Evolutionary conservation across 2,113 vertebrate species (phyloP).

Genomic region (Tragulus kanchil): DNA sequence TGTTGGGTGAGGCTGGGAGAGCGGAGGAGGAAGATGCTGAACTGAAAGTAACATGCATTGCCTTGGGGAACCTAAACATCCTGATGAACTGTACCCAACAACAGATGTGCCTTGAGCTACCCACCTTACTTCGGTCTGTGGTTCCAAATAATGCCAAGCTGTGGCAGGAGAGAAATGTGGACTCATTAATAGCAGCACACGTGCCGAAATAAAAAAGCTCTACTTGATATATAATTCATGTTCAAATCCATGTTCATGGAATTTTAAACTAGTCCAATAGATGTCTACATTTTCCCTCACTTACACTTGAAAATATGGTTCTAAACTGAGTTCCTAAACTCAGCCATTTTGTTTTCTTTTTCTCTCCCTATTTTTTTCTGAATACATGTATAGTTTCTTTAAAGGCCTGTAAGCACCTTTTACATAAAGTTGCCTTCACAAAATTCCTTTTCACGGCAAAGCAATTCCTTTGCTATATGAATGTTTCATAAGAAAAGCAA

Average conservation of each 20-base stretch:
- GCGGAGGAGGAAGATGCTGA: not conserved
- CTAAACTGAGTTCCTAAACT: constrained; percentile 44
- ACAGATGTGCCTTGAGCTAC: not conserved
- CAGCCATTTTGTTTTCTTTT: not conserved
- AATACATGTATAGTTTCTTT: constrained; percentile 27
- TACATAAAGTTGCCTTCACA: constrained; percentile 62
- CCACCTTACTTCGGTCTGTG: constrained; percentile 22
- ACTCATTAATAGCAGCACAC: not conserved
- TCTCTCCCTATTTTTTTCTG: too few relatives aligned
- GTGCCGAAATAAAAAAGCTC: not conserved
- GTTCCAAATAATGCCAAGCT: constrained; percentile 36
- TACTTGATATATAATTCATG: constrained; percentile 33
- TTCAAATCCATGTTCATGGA: not conserved
- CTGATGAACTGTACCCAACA: not conserved
- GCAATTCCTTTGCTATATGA: constrained; percentile 63
- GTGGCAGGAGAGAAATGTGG: constrained; percentile 22
- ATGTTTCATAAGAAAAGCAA: constrained; percentile 74
- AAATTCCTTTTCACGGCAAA: constrained; percentile 63
- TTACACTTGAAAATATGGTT: constrained; percentile 57
- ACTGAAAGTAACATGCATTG: not conserved
- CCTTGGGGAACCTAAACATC: not conserved
- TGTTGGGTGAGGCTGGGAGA: not conserved
- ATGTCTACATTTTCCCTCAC: constrained; percentile 41
- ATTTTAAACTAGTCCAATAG: constrained; percentile 61
- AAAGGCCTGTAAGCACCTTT: constrained; percentile 59